Evolutionary conservation across 2,797 vertebrate species (phyloP).

Genomic region (Xenentodon cancila): DNA sequence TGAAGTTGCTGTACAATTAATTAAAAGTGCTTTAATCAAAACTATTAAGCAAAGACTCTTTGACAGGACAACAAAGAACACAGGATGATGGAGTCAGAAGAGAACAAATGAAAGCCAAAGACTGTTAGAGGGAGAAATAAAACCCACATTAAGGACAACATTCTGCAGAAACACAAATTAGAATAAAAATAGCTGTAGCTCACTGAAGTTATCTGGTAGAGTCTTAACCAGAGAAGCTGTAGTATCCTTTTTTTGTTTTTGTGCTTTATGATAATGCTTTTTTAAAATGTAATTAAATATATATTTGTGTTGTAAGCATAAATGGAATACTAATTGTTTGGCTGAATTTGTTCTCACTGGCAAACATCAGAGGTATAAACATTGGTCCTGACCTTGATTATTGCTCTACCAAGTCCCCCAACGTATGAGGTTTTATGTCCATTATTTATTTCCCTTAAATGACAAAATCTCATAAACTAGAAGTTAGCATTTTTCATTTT

Average conservation of each 20-base stretch:
- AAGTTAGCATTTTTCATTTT: constrained; percentile 64
- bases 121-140: constrained; percentile 8
- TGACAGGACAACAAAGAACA: constrained; percentile 43
- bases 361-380: constrained; percentile 4
- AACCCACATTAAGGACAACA: constrained; percentile 13
- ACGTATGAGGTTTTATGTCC: background rate
- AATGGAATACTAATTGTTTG: background rate
- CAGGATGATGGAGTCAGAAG: constrained; percentile 23
- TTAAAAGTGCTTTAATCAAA: constrained; percentile 47
- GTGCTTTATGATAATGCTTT: background rate
- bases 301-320: background rate
- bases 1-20: constrained; percentile 32
- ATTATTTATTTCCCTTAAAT: constrained; percentile 35
- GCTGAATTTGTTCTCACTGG: constrained; percentile 8
- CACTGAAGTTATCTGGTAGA: background rate
- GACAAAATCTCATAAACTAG: constrained; percentile 56
- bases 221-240: background rate
- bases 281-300: background rate
- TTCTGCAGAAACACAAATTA: constrained; percentile 13
- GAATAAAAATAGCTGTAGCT: constrained; percentile 3
- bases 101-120: constrained; percentile 22
- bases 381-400: constrained; percentile 3
- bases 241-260: background rate
- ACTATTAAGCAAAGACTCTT: constrained; percentile 34
- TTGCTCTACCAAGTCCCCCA: constrained; percentile 6